Percentiles rank a stretch among this genome's conserved stretches.
Evolutionary conservation across 2,113 vertebrate species (phyloP).

Genomic region (Tenebrosternarchus preto): DNA sequence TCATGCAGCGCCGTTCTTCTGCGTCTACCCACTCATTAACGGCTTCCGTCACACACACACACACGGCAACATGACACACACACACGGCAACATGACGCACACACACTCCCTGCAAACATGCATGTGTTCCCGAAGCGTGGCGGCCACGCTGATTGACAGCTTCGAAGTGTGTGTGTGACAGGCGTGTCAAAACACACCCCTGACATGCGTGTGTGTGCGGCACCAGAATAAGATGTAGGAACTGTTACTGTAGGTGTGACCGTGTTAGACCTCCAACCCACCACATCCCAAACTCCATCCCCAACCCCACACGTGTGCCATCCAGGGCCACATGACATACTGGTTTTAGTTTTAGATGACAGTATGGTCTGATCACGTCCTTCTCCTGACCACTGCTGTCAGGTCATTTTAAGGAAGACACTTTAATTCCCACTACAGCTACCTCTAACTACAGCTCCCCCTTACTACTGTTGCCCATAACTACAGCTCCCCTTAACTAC

Average conservation of each 20-base stretch:
- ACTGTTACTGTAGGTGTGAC: slow-evolving; percentile 14
- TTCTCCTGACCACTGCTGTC: too few species aligned
- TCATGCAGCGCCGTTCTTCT: slow-evolving; percentile 33
- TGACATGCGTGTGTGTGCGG: slow-evolving; percentile 23
- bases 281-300: too few species aligned
- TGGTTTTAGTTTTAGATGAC: too few species aligned
- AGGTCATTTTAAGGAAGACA: too few species aligned
- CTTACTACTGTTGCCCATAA: too few species aligned
- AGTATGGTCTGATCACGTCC: too few species aligned
- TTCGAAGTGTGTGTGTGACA: slow-evolving; percentile 35
- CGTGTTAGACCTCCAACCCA: background rate
- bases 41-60: slow-evolving; percentile 23
- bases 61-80: slow-evolving; percentile 22
- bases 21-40: slow-evolving; percentile 39
- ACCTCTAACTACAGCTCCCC: too few species aligned
- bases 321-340: too few species aligned
- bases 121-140: background rate
- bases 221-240: background rate
- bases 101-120: background rate
- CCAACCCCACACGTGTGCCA: too few species aligned
- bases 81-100: slow-evolving; percentile 9
- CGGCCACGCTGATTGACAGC: slow-evolving; percentile 37
- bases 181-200: slow-evolving; percentile 42
- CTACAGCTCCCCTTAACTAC: too few species aligned
- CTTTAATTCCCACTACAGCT: too few species aligned